Percentiles rank a stretch among this genome's conserved stretches.
Conservation (phyloP, 2,888 invertebrate genomes). For the Polyommatus iphigenia region DNA sequence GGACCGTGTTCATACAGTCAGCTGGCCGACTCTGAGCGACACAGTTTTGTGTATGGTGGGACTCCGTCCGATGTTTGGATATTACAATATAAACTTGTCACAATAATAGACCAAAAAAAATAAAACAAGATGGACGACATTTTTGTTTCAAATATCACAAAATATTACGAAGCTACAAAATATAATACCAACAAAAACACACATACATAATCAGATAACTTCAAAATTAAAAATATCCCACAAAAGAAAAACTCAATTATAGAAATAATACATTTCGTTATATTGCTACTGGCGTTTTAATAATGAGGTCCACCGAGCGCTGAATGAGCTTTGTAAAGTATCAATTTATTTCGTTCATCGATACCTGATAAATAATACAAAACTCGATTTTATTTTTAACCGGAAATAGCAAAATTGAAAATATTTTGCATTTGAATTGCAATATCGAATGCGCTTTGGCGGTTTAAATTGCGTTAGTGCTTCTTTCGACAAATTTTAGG, state of each 20-base stretch:
- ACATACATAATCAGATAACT: background rate
- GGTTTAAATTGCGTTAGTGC: background rate
- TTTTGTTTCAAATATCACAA: background rate
- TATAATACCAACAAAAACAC: background rate
- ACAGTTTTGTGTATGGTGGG: too few relatives aligned
- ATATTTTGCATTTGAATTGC: background rate
- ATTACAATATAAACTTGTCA: background rate
- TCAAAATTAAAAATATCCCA: background rate
- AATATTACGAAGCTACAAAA: background rate
- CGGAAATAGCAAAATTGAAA: background rate
- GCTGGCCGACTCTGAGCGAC: too few relatives aligned
- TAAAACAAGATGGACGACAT: background rate
- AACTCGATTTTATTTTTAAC: background rate
- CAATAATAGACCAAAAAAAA: background rate
- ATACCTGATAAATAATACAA: background rate
- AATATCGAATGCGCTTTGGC: background rate
- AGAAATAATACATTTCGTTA: slow-evolving; percentile 26
- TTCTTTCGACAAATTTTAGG: background rate
- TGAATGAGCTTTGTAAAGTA: slow-evolving; percentile 27
- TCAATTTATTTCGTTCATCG: slow-evolving; percentile 25
- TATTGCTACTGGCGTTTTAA: slow-evolving; percentile 19
- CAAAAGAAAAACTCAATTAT: slow-evolving; percentile 27
- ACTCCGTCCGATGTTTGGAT: too few relatives aligned
- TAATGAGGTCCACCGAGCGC: slow-evolving; percentile 27
- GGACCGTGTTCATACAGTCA: too few relatives aligned